A percentile compares a stretch with the other conserved stretches of the same genome.
phyloP scores from a whole-genome alignment of 2,888 invertebrate species.

The Atethmia centrago region DNA sequence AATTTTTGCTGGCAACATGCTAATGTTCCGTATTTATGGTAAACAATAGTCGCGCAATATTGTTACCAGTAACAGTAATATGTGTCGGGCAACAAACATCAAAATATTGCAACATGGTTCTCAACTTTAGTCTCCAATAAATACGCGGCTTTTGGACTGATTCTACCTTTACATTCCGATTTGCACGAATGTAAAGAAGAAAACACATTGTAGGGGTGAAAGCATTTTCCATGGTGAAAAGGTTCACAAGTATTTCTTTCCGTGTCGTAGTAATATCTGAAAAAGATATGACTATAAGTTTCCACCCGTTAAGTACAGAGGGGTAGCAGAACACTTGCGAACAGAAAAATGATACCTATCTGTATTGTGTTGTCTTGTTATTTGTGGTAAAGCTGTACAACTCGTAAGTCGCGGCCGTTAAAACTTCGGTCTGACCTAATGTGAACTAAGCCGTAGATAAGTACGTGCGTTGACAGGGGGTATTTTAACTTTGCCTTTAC shows the following conservation, averaged over 20 bases:
- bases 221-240: constrained; percentile 42
- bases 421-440: no score
- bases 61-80: background rate
- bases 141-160: background rate
- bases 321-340: background rate
- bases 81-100: background rate
- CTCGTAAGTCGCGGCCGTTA: no score
- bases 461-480: no score
- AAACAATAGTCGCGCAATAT: background rate
- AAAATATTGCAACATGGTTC: background rate
- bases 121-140: background rate
- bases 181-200: background rate
- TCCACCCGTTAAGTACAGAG: background rate
- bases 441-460: no score
- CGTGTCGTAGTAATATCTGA: constrained; percentile 56
- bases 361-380: background rate
- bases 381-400: no score
- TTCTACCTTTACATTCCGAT: constrained; percentile 35
- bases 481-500: no score
- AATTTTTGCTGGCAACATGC: background rate
- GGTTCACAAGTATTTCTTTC: constrained; percentile 39
- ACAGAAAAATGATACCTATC: no score
- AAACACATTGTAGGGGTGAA: constrained; percentile 42
- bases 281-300: constrained; percentile 18
- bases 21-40: background rate